A percentile compares a stretch with the other conserved stretches of the same genome.
Evolutionary conservation across 2,888 invertebrate species (phyloP).

Genomic region (Aleiodes testaceus): DNA sequence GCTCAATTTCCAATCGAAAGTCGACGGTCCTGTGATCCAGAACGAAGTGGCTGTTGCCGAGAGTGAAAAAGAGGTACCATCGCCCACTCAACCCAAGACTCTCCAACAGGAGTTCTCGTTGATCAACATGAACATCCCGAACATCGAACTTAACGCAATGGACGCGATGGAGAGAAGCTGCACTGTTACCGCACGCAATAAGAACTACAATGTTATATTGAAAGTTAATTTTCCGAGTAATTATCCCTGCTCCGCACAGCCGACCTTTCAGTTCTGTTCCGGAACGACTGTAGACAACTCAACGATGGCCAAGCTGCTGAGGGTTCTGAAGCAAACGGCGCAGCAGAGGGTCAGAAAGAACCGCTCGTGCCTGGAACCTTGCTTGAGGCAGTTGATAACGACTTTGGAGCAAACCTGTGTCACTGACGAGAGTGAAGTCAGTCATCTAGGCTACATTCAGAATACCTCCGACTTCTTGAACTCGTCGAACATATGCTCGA

Average conservation of each 20-base stretch:
- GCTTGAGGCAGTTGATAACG: slow-evolving; percentile 82
- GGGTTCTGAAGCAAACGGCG: slow-evolving; percentile 86
- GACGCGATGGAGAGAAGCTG: slow-evolving; percentile 77
- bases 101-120: slow-evolving; percentile 85
- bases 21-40: slow-evolving; percentile 58
- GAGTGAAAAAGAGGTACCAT: slow-evolving; percentile 64
- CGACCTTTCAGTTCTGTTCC: slow-evolving; percentile 80
- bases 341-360: slow-evolving; percentile 88
- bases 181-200: slow-evolving; percentile 76
- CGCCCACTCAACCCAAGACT: slow-evolving; percentile 76
- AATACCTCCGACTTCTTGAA: slow-evolving; percentile 66
- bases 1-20: slow-evolving; percentile 61
- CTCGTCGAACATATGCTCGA: slow-evolving; percentile 66
- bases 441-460: slow-evolving; percentile 66
- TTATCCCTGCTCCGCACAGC: slow-evolving; percentile 82
- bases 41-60: slow-evolving; percentile 61
- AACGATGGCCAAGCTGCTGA: slow-evolving; percentile 83
- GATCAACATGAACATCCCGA: slow-evolving; percentile 83
- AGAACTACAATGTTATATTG: slow-evolving; percentile 75
- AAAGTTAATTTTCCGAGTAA: slow-evolving; percentile 82
- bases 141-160: slow-evolving; percentile 79
- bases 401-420: slow-evolving; percentile 76
- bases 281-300: slow-evolving; percentile 82
- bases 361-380: slow-evolving; percentile 90
- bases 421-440: slow-evolving; percentile 68